These are phyloP conservation scores for Strigamia transsilvanica DNA, from an alignment of 2,888 invertebrate genomes.

Conservation along the genomic window DNA sequence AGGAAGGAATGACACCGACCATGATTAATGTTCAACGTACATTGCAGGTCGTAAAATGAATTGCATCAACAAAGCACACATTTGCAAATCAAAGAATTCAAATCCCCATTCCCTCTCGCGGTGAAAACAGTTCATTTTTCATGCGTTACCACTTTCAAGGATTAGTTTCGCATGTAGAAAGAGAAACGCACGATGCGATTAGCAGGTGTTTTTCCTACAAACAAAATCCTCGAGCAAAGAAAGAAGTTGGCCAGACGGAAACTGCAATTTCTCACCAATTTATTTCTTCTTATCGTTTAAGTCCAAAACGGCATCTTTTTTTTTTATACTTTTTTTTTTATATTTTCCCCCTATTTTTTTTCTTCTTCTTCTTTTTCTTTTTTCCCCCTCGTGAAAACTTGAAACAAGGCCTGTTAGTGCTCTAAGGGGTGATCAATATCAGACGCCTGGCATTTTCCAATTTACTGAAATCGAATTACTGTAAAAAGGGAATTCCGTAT, in stretches of 20 bases:
- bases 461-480: constrained; percentile 32
- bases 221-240: constrained; percentile 37
- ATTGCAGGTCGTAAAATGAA: constrained; percentile 13
- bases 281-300: constrained; percentile 35
- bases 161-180: constrained; percentile 15
- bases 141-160: constrained; percentile 14
- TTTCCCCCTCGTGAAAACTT: constrained; percentile 8
- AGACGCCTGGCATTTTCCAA: constrained; percentile 9
- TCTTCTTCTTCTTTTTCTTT: background rate
- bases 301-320: constrained; percentile 12
- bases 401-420: constrained; percentile 41
- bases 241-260: constrained; percentile 30
- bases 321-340: background rate
- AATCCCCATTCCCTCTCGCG: constrained; percentile 14
- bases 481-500: constrained; percentile 10
- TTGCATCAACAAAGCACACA: constrained; percentile 38
- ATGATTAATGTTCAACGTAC: constrained; percentile 5
- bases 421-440: constrained; percentile 37
- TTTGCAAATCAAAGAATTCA: constrained; percentile 39
- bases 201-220: constrained; percentile 34
- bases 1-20: background rate
- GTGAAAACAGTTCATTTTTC: constrained; percentile 38
- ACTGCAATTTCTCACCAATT: constrained; percentile 39
- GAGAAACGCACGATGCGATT: background rate
- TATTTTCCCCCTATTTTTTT: background rate